These are phyloP conservation scores for Lithophane socia DNA, from an alignment of 2,888 invertebrate species.

Conservation along the genomic window DNA sequence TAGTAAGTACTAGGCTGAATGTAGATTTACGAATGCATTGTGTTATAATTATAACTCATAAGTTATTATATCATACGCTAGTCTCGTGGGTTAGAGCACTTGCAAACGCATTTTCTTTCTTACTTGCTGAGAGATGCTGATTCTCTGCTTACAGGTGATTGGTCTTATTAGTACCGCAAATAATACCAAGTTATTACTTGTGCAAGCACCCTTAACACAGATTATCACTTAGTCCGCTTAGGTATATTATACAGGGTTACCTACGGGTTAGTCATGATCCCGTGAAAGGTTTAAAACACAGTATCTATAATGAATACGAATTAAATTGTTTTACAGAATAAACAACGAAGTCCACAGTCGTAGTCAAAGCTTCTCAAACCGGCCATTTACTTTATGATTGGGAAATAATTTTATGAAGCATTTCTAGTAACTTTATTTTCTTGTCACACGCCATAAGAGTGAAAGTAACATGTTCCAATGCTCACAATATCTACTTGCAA, in stretches of 20 bases:
- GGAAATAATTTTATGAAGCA: constrained; percentile 47
- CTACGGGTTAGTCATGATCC: too few species aligned
- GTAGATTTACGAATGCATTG: too few species aligned
- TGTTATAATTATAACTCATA: too few species aligned
- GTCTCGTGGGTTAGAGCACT: too few species aligned
- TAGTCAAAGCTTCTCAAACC: constrained; percentile 2
- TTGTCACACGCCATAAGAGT: constrained; percentile 72
- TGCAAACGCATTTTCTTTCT: too few species aligned
- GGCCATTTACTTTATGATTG: constrained; percentile 48
- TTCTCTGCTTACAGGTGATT: too few species aligned
- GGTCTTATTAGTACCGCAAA: neutral
- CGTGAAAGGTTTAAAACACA: neutral
- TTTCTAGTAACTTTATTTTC: constrained; percentile 67
- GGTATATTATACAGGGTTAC: too few species aligned
- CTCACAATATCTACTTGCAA: constrained; percentile 69
- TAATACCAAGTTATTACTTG: too few species aligned
- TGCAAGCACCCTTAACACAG: neutral
- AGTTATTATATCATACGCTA: too few species aligned
- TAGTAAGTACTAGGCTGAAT: too few species aligned
- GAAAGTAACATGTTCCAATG: constrained; percentile 79
- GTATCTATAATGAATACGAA: neutral
- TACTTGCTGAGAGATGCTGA: too few species aligned
- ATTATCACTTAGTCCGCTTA: neutral
- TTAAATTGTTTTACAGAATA: neutral
- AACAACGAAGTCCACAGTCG: constrained; percentile 1